Percentiles rank a stretch among this genome's conserved stretches.
These are phyloP conservation scores for Polydrusus cervinus DNA, from an alignment of 2,888 invertebrate genomes.

Conservation along the genomic window DNA sequence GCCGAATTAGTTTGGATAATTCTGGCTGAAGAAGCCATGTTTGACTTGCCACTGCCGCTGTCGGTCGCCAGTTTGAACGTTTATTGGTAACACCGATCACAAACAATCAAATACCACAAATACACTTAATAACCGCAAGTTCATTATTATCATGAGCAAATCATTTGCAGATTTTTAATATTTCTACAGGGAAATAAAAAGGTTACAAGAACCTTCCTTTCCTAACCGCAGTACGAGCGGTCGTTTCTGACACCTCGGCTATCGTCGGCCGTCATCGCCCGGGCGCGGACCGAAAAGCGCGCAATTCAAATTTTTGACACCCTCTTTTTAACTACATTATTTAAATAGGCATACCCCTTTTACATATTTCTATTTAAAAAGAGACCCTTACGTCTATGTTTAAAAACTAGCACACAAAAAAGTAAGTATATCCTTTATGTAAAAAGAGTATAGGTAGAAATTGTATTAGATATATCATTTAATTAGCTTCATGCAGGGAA, in stretches of 20 bases:
- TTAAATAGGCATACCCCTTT: background rate
- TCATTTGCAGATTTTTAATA: slow-evolving; percentile 72
- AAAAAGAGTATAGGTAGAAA: slow-evolving; percentile 9
- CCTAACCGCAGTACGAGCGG: slow-evolving; percentile 67
- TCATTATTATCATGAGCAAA: slow-evolving; percentile 82
- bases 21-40: slow-evolving; percentile 89
- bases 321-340: slow-evolving; percentile 7
- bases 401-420: background rate
- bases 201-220: slow-evolving; percentile 67
- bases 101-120: slow-evolving; percentile 65
- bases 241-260: slow-evolving; percentile 65
- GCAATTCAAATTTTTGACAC: slow-evolving; percentile 53
- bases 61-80: slow-evolving; percentile 71
- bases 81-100: slow-evolving; percentile 61
- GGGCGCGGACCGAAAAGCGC: slow-evolving; percentile 64
- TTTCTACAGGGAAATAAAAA: slow-evolving; percentile 65
- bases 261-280: slow-evolving; percentile 61
- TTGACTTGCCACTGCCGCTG: slow-evolving; percentile 73
- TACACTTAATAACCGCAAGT: slow-evolving; percentile 73
- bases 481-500: slow-evolving; percentile 46
- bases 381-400: background rate
- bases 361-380: no score
- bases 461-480: slow-evolving; percentile 46
- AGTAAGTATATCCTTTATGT: background rate
- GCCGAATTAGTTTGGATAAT: slow-evolving; percentile 96